A percentile compares a stretch with the other conserved stretches of the same genome.
Evolutionary conservation across 2,888 invertebrate species (phyloP).

Genomic region (Mesorhabditis sp.): DNA sequence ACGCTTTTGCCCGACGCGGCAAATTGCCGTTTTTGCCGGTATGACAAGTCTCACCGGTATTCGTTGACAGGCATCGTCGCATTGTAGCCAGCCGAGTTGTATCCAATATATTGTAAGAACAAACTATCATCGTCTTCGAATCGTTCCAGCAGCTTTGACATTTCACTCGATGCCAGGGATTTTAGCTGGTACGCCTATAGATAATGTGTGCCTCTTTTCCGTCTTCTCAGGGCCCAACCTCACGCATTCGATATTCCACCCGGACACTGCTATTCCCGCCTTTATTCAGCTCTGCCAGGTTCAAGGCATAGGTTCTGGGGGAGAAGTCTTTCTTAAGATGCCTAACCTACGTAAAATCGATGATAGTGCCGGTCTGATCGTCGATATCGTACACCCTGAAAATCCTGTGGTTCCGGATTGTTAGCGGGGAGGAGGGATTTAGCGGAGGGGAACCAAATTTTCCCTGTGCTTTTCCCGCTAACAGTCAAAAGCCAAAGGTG

Average conservation of each 20-base stretch:
- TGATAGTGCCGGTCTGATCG: constrained; percentile 20
- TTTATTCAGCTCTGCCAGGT: constrained; percentile 42
- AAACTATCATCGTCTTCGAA: constrained; percentile 28
- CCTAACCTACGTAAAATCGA: constrained; percentile 32
- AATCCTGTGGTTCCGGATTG: background rate
- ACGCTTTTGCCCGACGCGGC: too few species aligned
- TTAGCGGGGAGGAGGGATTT: too few species aligned
- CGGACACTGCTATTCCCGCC: constrained; percentile 25
- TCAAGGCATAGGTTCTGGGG: constrained; percentile 46
- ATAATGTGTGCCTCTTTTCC: too few species aligned
- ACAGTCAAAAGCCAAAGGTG: background rate
- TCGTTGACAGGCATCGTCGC: constrained; percentile 25
- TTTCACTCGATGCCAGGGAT: constrained; percentile 3
- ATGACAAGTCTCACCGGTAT: constrained; percentile 19
- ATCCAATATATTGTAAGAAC: constrained; percentile 33
- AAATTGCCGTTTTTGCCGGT: too few species aligned
- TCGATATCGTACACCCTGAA: constrained; percentile 38
- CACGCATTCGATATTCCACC: constrained; percentile 45
- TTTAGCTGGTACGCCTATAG: background rate
- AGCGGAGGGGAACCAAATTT: too few species aligned
- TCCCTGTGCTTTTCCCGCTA: too few species aligned
- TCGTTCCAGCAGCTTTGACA: constrained; percentile 23
- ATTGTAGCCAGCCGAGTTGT: constrained; percentile 33
- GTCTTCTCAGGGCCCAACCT: background rate
- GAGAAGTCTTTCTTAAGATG: background rate